Conservation (phyloP, 2,888 invertebrate species). For the Drosophila gaucha region DNA sequence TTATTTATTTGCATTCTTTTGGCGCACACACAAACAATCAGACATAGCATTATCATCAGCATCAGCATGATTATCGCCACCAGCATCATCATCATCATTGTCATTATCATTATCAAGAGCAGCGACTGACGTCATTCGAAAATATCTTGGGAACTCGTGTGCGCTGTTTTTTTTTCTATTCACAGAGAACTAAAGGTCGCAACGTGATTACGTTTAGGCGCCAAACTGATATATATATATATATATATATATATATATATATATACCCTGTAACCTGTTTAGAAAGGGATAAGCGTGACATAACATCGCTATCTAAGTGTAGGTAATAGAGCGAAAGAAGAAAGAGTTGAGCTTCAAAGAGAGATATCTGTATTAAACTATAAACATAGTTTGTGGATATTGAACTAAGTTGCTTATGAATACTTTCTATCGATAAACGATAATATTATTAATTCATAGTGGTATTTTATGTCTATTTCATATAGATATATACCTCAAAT, state of each 20-base stretch:
- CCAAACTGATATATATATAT: slow-evolving; percentile 11
- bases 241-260: neutral
- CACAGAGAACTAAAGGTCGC: slow-evolving; percentile 15
- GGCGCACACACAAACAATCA: neutral
- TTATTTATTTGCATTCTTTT: slow-evolving; percentile 39
- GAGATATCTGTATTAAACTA: too few relatives aligned
- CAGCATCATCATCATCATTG: slow-evolving; percentile 1
- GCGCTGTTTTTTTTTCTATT: slow-evolving; percentile 1
- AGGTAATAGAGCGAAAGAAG: too few relatives aligned
- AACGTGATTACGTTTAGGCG: slow-evolving; percentile 23
- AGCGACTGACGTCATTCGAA: slow-evolving; percentile 42
- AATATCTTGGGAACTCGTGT: slow-evolving; percentile 2
- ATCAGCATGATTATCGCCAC: neutral
- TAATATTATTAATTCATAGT: neutral
- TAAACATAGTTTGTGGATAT: too few relatives aligned
- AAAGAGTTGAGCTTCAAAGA: too few relatives aligned
- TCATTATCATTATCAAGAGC: slow-evolving; percentile 20
- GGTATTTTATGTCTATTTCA: too few relatives aligned
- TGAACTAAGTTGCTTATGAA: neutral
- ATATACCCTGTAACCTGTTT: neutral
- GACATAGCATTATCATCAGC: neutral
- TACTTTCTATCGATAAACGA: neutral
- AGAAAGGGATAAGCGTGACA: neutral
- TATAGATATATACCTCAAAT: too few relatives aligned
- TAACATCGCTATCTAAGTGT: too few relatives aligned